Percentiles rank a stretch among this genome's conserved stretches.
Conservation (phyloP, 2,797 vertebrate species). For the Hippocampus kuda region DNA sequence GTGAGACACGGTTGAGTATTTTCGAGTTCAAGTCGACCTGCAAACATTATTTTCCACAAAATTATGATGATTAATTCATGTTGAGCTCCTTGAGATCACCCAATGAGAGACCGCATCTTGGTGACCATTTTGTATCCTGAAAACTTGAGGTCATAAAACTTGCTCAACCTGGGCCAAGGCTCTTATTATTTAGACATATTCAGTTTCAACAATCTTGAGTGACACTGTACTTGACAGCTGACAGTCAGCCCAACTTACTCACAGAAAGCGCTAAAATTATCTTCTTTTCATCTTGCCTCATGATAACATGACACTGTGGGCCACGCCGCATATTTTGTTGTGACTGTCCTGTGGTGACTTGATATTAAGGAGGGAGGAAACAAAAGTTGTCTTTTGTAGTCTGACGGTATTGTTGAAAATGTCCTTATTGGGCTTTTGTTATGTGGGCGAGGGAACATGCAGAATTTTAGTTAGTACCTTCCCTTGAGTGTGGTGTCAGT, state of each 20-base stretch:
- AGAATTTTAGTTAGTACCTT: neutral
- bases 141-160: conserved; percentile 18
- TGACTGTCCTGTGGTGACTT: neutral
- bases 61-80: neutral
- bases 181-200: conserved; percentile 14
- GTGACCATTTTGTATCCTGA: neutral
- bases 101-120: neutral
- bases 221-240: conserved; percentile 23
- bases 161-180: neutral
- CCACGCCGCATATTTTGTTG: neutral
- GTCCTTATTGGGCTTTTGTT: neutral
- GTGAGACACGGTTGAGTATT: neutral
- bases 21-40: neutral
- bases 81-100: neutral
- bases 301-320: conserved; percentile 6
- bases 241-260: conserved; percentile 1
- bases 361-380: neutral
- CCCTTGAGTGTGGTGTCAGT: conserved; percentile 4
- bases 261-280: conserved; percentile 1
- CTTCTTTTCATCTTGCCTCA: neutral
- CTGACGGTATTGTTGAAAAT: too few species aligned
- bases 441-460: neutral
- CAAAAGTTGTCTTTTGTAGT: neutral
- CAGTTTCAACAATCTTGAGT: conserved; percentile 13
- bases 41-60: neutral